Conservation (phyloP, 2,888 invertebrate species). For the Noctua pronuba region DNA sequence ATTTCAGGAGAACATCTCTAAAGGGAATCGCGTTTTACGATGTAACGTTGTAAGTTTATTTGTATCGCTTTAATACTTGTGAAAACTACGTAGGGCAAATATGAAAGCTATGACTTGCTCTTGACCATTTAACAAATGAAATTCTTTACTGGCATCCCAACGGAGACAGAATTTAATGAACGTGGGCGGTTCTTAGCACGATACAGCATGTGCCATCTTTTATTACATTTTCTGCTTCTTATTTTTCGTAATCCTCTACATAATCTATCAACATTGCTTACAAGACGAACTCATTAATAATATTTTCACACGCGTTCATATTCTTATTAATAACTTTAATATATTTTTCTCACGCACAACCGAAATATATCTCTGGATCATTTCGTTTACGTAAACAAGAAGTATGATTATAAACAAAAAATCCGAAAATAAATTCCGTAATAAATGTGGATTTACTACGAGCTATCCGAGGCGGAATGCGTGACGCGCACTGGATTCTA, state of each 20-base stretch:
- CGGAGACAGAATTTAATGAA: background rate
- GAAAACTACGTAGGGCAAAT: background rate
- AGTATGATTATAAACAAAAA: conserved; percentile 50
- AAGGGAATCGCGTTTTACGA: background rate
- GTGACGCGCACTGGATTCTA: conserved; percentile 50
- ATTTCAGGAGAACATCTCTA: background rate
- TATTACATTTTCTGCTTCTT: background rate
- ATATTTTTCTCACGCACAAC: conserved; percentile 26
- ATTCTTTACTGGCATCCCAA: background rate
- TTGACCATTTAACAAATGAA: conserved; percentile 2
- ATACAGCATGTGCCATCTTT: background rate
- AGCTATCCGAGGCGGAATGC: conserved; percentile 51
- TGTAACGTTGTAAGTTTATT: background rate
- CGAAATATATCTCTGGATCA: conserved; percentile 44
- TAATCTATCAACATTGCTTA: conserved; percentile 16
- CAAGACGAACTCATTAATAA: conserved; percentile 44
- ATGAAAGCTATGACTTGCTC: background rate
- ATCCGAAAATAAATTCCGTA: conserved; percentile 50
- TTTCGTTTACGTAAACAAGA: conserved; percentile 54
- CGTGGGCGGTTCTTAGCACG: too few species aligned
- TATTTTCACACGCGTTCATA: conserved; percentile 38
- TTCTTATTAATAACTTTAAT: conserved; percentile 51
- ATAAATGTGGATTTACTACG: conserved; percentile 61
- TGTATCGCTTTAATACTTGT: background rate
- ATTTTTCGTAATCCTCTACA: conserved; percentile 2